These are phyloP conservation scores for Endotricha flammealis DNA, from an alignment of 2,888 invertebrate species.

Conservation along the genomic window DNA sequence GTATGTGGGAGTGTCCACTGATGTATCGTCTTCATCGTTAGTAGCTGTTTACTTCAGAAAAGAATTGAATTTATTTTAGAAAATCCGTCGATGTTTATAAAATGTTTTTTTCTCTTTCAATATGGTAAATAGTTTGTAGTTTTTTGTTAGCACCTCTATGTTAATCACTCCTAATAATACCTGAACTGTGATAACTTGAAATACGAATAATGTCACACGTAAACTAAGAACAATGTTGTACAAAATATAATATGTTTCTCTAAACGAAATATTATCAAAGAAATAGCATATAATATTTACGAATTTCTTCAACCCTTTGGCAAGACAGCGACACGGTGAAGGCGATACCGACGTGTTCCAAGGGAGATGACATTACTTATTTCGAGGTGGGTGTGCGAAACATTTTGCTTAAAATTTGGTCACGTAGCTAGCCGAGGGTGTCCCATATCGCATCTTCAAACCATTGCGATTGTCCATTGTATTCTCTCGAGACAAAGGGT, in stretches of 20 bases:
- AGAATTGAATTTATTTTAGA: too few species aligned
- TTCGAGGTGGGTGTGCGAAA: conserved; percentile 59
- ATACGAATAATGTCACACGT: too few species aligned
- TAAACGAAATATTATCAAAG: not conserved
- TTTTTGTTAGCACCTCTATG: too few species aligned
- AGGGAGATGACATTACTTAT: conserved; percentile 67
- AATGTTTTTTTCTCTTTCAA: too few species aligned
- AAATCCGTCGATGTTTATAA: too few species aligned
- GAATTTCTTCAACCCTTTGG: not conserved
- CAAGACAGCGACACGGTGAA: conserved; percentile 10
- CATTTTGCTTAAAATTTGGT: conserved; percentile 73
- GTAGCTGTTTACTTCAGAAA: too few species aligned
- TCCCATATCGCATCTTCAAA: conserved; percentile 71
- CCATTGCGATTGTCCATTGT: conserved; percentile 73
- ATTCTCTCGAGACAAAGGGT: conserved; percentile 74
- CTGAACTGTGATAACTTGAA: too few species aligned
- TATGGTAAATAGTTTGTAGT: too few species aligned
- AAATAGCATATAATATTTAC: not conserved
- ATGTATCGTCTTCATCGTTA: too few species aligned
- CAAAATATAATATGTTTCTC: not conserved
- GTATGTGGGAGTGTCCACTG: too few species aligned
- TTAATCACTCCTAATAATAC: too few species aligned
- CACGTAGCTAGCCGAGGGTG: conserved; percentile 62
- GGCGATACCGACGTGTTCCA: conserved; percentile 32
- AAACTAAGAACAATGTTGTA: too few species aligned